These are phyloP conservation scores for Tiliacea aurago DNA, from an alignment of 2,888 invertebrate genomes.

Conservation along the genomic window DNA sequence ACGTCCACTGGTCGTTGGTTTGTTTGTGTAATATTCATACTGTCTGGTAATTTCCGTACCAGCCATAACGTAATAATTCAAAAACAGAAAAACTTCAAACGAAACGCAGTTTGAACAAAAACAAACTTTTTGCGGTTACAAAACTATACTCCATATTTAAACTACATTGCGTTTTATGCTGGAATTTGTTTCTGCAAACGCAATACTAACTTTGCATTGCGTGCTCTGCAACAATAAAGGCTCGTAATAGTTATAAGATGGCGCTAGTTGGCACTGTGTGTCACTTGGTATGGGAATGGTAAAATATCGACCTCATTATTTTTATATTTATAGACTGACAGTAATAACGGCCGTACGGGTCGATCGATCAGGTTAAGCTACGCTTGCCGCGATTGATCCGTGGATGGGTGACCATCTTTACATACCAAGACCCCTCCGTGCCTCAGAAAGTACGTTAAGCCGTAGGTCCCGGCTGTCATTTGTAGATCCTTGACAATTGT, in stretches of 20 bases:
- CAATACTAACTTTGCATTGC: slow-evolving; percentile 57
- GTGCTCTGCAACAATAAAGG: slow-evolving; percentile 71
- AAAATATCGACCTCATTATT: slow-evolving; percentile 42
- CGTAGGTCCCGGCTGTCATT: too few relatives aligned
- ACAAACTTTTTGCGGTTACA: slow-evolving; percentile 27
- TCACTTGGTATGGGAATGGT: slow-evolving; percentile 65
- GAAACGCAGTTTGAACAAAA: slow-evolving; percentile 23
- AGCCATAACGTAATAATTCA: slow-evolving; percentile 34
- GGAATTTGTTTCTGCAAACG: slow-evolving; percentile 45
- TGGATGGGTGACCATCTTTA: too few relatives aligned
- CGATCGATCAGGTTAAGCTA: too few relatives aligned
- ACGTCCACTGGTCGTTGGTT: too few relatives aligned
- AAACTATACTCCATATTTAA: slow-evolving; percentile 25
- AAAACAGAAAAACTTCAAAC: slow-evolving; percentile 28
- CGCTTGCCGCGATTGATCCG: too few relatives aligned
- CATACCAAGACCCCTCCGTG: too few relatives aligned
- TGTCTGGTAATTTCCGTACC: slow-evolving; percentile 17
- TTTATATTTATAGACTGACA: neutral
- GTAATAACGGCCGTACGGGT: too few relatives aligned
- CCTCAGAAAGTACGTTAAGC: too few relatives aligned
- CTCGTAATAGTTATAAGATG: slow-evolving; percentile 67
- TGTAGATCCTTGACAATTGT: too few relatives aligned
- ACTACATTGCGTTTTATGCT: slow-evolving; percentile 44
- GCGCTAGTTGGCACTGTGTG: slow-evolving; percentile 75
- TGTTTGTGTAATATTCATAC: neutral